Evolutionary conservation across 2,888 invertebrate genomes (phyloP).

Genomic region (Osmoderma eremita): DNA sequence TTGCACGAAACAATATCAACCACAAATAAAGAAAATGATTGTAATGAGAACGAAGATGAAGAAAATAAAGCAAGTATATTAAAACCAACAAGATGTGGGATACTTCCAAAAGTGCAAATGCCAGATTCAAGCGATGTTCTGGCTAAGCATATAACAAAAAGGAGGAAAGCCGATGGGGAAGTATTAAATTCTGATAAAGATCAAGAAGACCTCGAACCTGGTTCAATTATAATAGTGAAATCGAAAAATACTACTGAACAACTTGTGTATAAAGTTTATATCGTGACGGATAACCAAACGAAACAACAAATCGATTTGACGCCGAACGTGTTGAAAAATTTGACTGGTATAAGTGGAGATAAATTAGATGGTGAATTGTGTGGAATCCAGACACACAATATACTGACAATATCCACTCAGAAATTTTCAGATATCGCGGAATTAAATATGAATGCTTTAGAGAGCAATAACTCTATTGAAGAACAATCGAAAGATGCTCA

Average conservation of each 20-base stretch:
- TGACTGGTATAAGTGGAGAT: slow-evolving; percentile 17
- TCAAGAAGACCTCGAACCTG: slow-evolving; percentile 60
- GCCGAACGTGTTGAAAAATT: slow-evolving; percentile 33
- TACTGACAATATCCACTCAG: slow-evolving; percentile 41
- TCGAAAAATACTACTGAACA: slow-evolving; percentile 60
- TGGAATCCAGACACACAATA: slow-evolving; percentile 27
- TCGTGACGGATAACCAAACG: slow-evolving; percentile 62
- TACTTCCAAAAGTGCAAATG: slow-evolving; percentile 59
- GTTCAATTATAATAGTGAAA: slow-evolving; percentile 66
- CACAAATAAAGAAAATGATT: slow-evolving; percentile 5
- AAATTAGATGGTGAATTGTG: background rate
- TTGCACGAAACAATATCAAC: slow-evolving; percentile 2
- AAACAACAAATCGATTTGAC: slow-evolving; percentile 58
- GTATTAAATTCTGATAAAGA: slow-evolving; percentile 24
- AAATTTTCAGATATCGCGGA: slow-evolving; percentile 6
- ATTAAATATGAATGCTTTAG: background rate
- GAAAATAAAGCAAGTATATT: slow-evolving; percentile 52
- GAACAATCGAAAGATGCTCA: background rate
- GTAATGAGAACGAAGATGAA: background rate
- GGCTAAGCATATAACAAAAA: slow-evolving; percentile 19
- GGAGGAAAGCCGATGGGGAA: slow-evolving; percentile 45
- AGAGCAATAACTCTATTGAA: background rate
- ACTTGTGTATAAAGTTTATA: slow-evolving; percentile 65
- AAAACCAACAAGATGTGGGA: slow-evolving; percentile 63
- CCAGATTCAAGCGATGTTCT: slow-evolving; percentile 48